Base-by-base conservation (phyloP, 2,888 invertebrate genomes). In the Phortica magna region DNA sequence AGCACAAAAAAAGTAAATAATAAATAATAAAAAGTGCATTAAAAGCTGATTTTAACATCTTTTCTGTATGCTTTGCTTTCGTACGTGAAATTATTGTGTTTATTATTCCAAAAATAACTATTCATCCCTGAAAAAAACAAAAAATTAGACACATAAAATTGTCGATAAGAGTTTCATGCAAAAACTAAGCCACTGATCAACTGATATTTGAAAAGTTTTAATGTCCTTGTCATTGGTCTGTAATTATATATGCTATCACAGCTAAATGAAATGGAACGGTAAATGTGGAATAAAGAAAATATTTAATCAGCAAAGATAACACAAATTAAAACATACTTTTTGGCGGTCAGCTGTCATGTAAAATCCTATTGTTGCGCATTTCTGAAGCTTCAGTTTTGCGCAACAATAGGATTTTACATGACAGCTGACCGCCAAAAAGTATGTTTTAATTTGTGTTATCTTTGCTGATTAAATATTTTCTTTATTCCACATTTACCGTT, bases 251-350 rank as follows among this genome's bases (percentile, higher is more conserved):
- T 9, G n/a, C 2, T 19, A 14, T 7, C n/a, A 10, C n/a, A 57
- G 6, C 6, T 2, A 6, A 59, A 19, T 19, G 19, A 6, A 59
- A 19, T 22, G 10, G 17, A 59, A 2, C 17, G 59, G 9, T 2
- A 59, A 59, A 4, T 14, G 59, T 59, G 17, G 17, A 19, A 9
- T 59, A 31, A 31, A 1, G 3, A 1, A 3, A 31, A 31, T 2
- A 31, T n/a, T n/a, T n/a, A n/a, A n/a, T n/a, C n/a, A n/a, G n/a
- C n/a, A 1, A 31, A 31, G 7, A 17, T 2, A 19, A 6, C 3
- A 59, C 9, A 59, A 59, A 59, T 19, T 59, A 59, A 59, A 59
- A 10, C 59, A 59, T 59, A 17, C 59, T 19, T 59, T 19, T 7
- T 10, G 59, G 1, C 31, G 5, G 31, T 31, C 31, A 31, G 14